Conservation (phyloP, 1,140 invertebrate genomes). For the Eriosoma lanigerum region DNA sequence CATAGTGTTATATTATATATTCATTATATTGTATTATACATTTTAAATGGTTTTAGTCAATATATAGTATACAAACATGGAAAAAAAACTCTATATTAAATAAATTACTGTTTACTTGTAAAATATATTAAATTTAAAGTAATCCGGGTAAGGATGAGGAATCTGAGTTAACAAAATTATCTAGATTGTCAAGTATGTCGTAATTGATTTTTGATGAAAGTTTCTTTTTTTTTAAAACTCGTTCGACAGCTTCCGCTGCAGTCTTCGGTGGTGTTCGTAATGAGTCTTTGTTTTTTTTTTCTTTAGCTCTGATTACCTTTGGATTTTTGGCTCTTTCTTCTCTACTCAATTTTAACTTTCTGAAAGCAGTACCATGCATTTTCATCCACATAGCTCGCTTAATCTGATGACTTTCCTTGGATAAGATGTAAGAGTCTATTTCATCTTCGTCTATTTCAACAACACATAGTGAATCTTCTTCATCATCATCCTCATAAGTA, state of each 20-base stretch:
- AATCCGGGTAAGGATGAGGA: conserved; percentile 28
- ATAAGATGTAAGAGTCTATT: conserved; percentile 84
- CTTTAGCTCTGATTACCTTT: conserved; percentile 35
- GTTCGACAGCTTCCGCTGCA: conserved; percentile 85
- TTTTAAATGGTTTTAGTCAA: no score
- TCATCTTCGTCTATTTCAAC: conserved; percentile 85
- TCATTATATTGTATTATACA: no score
- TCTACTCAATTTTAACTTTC: conserved; percentile 48
- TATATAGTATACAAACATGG: no score
- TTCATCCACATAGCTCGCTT: conserved; percentile 76
- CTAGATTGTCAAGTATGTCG: conserved; percentile 86
- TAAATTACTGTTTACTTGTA: no score
- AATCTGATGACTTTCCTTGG: conserved; percentile 76
- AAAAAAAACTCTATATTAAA: no score
- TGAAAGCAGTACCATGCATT: conserved; percentile 74
- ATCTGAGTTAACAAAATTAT: conserved; percentile 55
- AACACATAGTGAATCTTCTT: conserved; percentile 70
- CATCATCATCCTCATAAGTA: conserved; percentile 56
- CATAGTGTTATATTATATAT: no score
- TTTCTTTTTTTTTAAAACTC: conserved; percentile 92
- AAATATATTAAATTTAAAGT: no score
- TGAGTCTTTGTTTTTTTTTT: conserved; percentile 36
- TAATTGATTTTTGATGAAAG: conserved; percentile 97
- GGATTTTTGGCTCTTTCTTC: conserved; percentile 43
- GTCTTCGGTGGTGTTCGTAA: conserved; percentile 52